Evolutionary conservation across 2,797 vertebrate species (phyloP).

Genomic region (Argyrosomus regius): DNA sequence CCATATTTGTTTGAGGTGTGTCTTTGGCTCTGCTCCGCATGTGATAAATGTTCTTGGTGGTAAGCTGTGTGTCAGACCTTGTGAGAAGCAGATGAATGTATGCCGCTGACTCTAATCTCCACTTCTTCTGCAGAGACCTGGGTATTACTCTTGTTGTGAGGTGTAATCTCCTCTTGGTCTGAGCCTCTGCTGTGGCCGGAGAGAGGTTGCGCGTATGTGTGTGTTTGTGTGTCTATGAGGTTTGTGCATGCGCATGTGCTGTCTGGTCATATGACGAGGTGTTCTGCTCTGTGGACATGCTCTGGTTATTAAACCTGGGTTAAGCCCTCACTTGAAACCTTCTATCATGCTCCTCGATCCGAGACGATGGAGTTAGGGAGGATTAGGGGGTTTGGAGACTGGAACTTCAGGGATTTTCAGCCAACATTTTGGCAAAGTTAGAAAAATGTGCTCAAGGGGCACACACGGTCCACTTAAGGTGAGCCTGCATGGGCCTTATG

Average conservation of each 20-base stretch:
- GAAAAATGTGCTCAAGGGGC: constrained; percentile 54
- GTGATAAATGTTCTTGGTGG: constrained; percentile 64
- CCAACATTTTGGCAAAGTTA: constrained; percentile 67
- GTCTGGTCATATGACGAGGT: constrained; percentile 79
- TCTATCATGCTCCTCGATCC: constrained; percentile 78
- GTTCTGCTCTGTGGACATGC: constrained; percentile 75
- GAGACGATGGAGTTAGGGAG: constrained; percentile 68
- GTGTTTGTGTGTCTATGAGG: constrained; percentile 44
- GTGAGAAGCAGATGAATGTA: constrained; percentile 74
- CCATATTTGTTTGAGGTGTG: constrained; percentile 41
- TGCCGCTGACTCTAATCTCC: constrained; percentile 74
- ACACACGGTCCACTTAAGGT: constrained; percentile 35
- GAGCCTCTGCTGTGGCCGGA: constrained; percentile 63
- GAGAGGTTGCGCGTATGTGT: constrained; percentile 21
- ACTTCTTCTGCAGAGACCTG: constrained; percentile 70
- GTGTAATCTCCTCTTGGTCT: constrained; percentile 77
- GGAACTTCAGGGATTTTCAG: constrained; percentile 71
- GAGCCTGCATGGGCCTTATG: constrained; percentile 20
- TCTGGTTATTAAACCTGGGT: constrained; percentile 81
- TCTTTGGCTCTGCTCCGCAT: constrained; percentile 53
- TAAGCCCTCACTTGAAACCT: constrained; percentile 81
- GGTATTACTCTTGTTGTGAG: constrained; percentile 76
- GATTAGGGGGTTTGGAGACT: constrained; percentile 79
- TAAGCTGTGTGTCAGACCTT: constrained; percentile 64
- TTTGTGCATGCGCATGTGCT: constrained; percentile 27